Evolutionary conservation across 1,140 invertebrate species (phyloP), one percentile per base, ranked within the genome.

Genomic region (Samia ricini): DNA sequence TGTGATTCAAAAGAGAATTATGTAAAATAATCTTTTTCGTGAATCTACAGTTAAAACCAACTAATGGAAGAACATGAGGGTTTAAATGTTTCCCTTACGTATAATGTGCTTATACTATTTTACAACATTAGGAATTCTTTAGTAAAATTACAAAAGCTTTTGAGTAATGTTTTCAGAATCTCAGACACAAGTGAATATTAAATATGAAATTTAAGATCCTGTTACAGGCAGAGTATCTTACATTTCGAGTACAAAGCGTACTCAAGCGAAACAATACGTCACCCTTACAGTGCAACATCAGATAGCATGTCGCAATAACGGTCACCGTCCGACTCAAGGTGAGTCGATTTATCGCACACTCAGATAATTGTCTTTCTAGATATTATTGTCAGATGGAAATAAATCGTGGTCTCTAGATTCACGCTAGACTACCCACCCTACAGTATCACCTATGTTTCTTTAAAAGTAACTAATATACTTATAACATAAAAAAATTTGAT

Each of bases 351-450:
- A 87, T 87, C 71, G 81, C 72, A 20, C 50, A 69, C 61, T 51
- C 57, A 66, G 72, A 81, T 85, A 84, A 86, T 83, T 84, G 79
- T 86, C 79, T 76, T 74, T 64, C 72, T 23, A 68, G 76, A 82
- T 82, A 81, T 74, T 72, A 69, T 42, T 42, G 33, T 42, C 33
- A 15, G 15, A 8, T 29, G 26, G 6, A 15, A 4, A 42, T 15
- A 15, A 15, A 42, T 12, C 33, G 33, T 42, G 12, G 33, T 10
- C 33, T 3, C 0, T 42, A 8, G 33, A 12, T 42, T 42, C 33
- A 15, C 12, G 15, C 12, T n/a, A n/a, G n/a, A n/a, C n/a, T n/a
- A n/a, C n/a, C 12, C 33, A 42, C 12, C 33, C 3, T 4, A 7
- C 0, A 42, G 10, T 15, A 15, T 15, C 33, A 42, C 26, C 26